Evolutionary conservation across 2,797 vertebrate genomes (phyloP).

Genomic region (Chrysocyon brachyurus): DNA sequence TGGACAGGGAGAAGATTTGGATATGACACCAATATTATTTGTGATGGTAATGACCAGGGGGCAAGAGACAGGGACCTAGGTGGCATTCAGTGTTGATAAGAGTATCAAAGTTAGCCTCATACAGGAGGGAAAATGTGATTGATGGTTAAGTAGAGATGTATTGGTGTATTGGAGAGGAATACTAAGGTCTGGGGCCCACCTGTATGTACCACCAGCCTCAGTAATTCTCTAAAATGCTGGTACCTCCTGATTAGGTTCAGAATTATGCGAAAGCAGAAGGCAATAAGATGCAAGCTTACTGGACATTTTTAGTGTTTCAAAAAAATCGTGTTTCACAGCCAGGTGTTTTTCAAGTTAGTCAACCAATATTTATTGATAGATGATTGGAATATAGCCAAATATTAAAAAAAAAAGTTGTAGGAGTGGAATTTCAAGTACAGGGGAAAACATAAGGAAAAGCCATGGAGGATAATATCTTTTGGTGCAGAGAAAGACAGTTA

Average conservation of each 20-base stretch:
- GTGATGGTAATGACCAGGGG: neutral
- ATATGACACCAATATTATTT: neutral
- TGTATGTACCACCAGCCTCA: neutral
- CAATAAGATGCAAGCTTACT: neutral
- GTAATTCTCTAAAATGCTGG: neutral
- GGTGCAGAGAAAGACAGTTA: neutral
- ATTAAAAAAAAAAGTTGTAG: neutral
- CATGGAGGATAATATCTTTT: no score
- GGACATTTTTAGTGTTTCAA: neutral
- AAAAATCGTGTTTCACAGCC: neutral
- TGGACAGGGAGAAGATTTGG: neutral
- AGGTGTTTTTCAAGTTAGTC: neutral
- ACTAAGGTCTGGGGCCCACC: neutral
- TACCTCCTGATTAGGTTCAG: neutral
- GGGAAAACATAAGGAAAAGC: neutral
- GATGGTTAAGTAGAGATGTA: neutral
- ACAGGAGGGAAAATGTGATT: neutral
- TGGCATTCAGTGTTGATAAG: neutral
- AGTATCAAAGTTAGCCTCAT: neutral
- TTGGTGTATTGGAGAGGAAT: neutral
- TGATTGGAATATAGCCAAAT: neutral
- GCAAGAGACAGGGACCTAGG: neutral
- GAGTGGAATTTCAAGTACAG: slow-evolving; percentile 2
- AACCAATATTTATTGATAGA: neutral
- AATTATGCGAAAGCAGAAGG: neutral